A percentile compares a stretch with the other conserved stretches of the same genome.
These are phyloP conservation scores for Pheucticus melanocephalus DNA, from an alignment of 2,113 vertebrate species.

Conservation along the genomic window DNA sequence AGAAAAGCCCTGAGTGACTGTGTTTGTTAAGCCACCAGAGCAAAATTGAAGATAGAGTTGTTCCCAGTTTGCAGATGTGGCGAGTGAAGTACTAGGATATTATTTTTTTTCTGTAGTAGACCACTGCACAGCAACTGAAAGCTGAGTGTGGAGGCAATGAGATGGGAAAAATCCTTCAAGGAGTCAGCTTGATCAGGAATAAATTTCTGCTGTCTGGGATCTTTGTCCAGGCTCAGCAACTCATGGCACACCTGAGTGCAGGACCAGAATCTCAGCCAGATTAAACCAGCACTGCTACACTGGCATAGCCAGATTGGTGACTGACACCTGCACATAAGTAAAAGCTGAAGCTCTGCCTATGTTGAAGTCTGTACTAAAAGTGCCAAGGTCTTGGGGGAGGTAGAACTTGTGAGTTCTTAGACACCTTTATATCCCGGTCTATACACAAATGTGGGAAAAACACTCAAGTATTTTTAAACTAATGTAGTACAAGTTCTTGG, in stretches of 20 bases:
- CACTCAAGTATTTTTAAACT: background rate
- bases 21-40: fast-evolving
- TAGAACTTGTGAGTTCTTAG: background rate
- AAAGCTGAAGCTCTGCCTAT: background rate
- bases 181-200: background rate
- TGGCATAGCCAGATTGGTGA: background rate
- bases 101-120: background rate
- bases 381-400: background rate
- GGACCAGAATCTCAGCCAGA: background rate
- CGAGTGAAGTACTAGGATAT: background rate
- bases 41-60: background rate
- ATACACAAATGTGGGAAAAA: background rate
- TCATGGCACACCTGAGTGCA: background rate
- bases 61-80: background rate
- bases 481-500: background rate
- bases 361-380: background rate
- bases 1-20: background rate
- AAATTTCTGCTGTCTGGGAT: background rate
- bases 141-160: background rate
- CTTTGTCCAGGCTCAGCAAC: background rate
- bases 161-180: background rate
- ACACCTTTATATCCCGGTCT: background rate
- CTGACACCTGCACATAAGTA: background rate
- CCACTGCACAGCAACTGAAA: background rate
- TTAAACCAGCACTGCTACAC: background rate